phyloP scores from a whole-genome alignment of 2,888 invertebrate species.

The Phytoseiulus persimilis region DNA sequence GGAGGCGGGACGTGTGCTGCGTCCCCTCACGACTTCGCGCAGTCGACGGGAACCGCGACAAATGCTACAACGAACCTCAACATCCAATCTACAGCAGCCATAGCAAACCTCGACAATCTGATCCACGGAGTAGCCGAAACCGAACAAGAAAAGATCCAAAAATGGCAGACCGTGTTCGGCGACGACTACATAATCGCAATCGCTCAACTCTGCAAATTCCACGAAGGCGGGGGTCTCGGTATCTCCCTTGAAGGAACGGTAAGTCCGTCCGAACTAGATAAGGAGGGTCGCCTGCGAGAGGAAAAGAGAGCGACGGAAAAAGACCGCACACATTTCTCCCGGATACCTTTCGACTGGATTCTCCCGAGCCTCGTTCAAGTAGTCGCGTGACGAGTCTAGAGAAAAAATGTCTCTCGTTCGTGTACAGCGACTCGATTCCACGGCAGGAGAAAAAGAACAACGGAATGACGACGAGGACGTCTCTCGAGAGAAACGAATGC shows the following conservation, averaged over 20 bases:
- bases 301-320: too few species aligned
- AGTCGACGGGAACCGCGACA: constrained; percentile 8
- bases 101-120: constrained; percentile 28
- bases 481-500: neutral
- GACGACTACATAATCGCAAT: constrained; percentile 54
- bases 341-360: neutral
- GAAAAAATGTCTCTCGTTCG: neutral
- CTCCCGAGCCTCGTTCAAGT: neutral
- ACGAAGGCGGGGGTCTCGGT: constrained; percentile 83
- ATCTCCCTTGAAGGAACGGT: constrained; percentile 93
- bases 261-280: neutral
- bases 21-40: neutral
- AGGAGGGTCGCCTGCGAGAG: neutral
- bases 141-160: constrained; percentile 26
- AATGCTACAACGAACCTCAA: constrained; percentile 38
- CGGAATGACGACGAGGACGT: neutral
- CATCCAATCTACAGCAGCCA: neutral
- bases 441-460: neutral
- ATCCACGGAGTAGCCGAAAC: constrained; percentile 21
- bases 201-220: constrained; percentile 82
- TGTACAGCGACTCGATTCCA: neutral
- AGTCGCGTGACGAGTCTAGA: neutral
- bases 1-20: neutral
- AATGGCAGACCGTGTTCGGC: constrained; percentile 16
- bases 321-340: neutral